These are phyloP conservation scores for Tuberolachnus salignus DNA, from an alignment of 2,888 invertebrate genomes.

Conservation along the genomic window DNA sequence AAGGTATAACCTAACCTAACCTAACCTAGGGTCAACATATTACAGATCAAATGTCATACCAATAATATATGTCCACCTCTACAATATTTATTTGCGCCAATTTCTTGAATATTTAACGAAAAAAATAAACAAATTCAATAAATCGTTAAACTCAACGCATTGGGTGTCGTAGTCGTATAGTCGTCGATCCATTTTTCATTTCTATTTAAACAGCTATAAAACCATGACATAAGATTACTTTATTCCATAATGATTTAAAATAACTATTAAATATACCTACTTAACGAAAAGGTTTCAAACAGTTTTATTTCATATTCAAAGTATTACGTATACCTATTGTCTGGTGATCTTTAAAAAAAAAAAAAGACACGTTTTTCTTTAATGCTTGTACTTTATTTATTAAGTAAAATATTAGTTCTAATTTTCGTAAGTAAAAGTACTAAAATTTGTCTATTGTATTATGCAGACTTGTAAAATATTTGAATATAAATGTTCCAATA, in stretches of 20 bases:
- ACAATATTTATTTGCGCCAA: background rate
- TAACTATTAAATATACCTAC: background rate
- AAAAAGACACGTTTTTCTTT: background rate
- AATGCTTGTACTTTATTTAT: background rate
- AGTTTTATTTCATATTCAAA: background rate
- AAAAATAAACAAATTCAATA: background rate
- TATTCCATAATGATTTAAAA: background rate
- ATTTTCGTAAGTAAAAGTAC: background rate
- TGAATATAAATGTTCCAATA: too few species aligned
- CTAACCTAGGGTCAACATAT: too few species aligned
- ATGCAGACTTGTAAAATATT: too few species aligned
- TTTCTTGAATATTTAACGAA: slow-evolving; percentile 1
- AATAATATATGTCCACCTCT: background rate
- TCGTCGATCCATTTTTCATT: too few species aligned
- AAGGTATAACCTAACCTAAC: too few species aligned
- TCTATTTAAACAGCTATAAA: background rate
- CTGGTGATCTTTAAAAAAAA: slow-evolving; percentile 4
- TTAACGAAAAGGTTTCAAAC: background rate
- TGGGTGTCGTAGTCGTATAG: background rate
- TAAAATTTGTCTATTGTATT: background rate
- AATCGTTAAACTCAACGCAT: background rate
- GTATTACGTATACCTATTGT: background rate
- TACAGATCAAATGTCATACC: too few species aligned
- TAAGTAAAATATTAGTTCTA: background rate
- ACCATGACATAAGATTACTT: slow-evolving; percentile 14